Percentiles rank a stretch among this genome's conserved stretches.
phyloP scores from a whole-genome alignment of 2,797 vertebrate species.

The Coendou prehensilis region DNA sequence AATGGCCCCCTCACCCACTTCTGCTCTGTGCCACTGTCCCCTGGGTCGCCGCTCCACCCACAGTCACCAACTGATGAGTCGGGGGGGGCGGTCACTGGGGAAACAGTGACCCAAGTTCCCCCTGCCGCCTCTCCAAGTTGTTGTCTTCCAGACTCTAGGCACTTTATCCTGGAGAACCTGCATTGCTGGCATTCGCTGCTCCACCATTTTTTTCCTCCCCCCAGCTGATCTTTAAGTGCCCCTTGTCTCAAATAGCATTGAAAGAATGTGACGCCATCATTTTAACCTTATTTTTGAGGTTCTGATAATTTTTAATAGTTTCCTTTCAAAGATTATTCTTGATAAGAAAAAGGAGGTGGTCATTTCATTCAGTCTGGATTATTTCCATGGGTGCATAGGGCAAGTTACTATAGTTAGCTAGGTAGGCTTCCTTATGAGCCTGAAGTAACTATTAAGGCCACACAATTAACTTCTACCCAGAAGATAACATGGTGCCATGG shows the following conservation, averaged over 20 bases:
- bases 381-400: not conserved
- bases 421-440: not conserved
- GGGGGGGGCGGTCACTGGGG: too few species aligned
- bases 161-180: too few species aligned
- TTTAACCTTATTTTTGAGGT: not conserved
- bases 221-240: not conserved
- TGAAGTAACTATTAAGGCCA: not conserved
- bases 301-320: not conserved
- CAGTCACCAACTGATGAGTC: too few species aligned
- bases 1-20: too few species aligned
- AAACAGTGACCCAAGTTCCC: too few species aligned
- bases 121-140: too few species aligned
- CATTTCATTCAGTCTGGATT: not conserved
- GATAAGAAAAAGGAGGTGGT: not conserved
- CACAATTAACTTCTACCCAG: not conserved
- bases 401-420: not conserved
- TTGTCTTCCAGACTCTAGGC: too few species aligned
- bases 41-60: too few species aligned
- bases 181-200: too few species aligned
- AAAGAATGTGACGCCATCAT: not conserved
- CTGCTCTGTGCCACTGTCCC: too few species aligned
- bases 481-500: not conserved
- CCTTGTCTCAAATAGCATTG: not conserved
- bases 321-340: not conserved
- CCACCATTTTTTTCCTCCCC: too few species aligned